Evolutionary conservation across 2,888 invertebrate species (phyloP), one percentile per base, ranked within the genome.

Genomic region (Synanthedon formicaeformis): DNA sequence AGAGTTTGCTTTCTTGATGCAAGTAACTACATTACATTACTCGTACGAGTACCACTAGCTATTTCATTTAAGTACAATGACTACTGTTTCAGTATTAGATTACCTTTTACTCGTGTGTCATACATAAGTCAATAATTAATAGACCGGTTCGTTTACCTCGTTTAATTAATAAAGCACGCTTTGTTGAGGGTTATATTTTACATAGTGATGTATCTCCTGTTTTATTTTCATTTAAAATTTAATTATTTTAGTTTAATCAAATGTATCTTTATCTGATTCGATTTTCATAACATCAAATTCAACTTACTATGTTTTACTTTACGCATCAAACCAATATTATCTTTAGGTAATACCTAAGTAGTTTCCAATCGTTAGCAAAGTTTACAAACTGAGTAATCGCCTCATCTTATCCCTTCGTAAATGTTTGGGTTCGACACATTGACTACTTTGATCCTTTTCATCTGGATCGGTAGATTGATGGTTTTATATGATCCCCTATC

Each of bases 371-470:
- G 50, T 51, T 23, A 34, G 34, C 34, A 34, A 34, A 34, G 34
- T 34, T 34, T 34, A 34, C 34, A 34, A 34, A 34, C 34, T 8
- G 34, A 34, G 62, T 67, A 66, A 66, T 63, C 59, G 60, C 62
- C 57, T 57, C 60, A 53, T 61, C 59, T 60, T 57, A 54, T 53
- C 53, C 55, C 59, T 62, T 60, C 56, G 56, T 62, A 56, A 57
- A 64, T 62, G 57, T 61, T 63, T 58, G 57, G 60, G 59, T 61
- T 53, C 53, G 60, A 65, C 62, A 61, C 60, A 70, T 67, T 69
- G 69, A 70, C 69, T 70, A 60, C 59, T 64, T 55, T 62, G 62
- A 70, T 64, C 69, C 64, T 66, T 67, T 66, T 63, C 58, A 59
- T 60, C 59, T 55, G 54, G 57, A 57, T 54, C 53, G 56, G 59